Evolutionary conservation across 2,888 invertebrate genomes (phyloP), one percentile per base, ranked within the genome.

Genomic region (Heteromyza rotundicornis): DNA sequence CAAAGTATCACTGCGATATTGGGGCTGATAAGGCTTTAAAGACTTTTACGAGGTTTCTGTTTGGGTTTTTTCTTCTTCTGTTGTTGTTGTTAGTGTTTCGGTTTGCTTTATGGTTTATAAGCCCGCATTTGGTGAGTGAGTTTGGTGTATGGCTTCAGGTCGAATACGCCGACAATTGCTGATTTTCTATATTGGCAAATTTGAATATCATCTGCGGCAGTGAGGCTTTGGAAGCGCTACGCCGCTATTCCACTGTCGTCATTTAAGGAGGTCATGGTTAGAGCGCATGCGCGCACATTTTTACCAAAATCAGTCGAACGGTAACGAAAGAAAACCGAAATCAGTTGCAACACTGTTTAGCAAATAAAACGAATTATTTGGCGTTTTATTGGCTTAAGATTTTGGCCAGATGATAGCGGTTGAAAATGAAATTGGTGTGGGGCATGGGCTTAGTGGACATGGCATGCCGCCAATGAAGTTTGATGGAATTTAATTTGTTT

Each of bases 81-180:
- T 19, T 54, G 35, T 7, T n/a, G 20, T 36, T 54, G 17, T 53
- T 53, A 17, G 20, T 51, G 32, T 32, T 32, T 32, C 7, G 7
- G 5, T 7, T 40, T 40, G 14, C 40, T n/a, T 40, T 40, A 40
- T 7, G 1, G 20, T 55, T 60, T 56, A n/a, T 47, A 56, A 53
- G 57, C 59, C 52, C 50, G 35, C 58, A 54, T 58, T 53, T 61
- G 57, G 50, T 59, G 14, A 19, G 16, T 24, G 19, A 52, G 20
- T 32, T 73, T 74, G 75, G 73, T 72, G 63, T 75, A 73, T 73
- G 71, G 76, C 76, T 74, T 71, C 71, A 73, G 76, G 76, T 74
- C 76, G 75, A 76, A 74, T 73, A 70, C 65, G 72, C 68, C 70
- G 73, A 68, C 73, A 75, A 70, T 75, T 72, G 69, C 72, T 72